Conservation (phyloP, 2,797 vertebrate species). For the Hoplostethus atlanticus region DNA sequence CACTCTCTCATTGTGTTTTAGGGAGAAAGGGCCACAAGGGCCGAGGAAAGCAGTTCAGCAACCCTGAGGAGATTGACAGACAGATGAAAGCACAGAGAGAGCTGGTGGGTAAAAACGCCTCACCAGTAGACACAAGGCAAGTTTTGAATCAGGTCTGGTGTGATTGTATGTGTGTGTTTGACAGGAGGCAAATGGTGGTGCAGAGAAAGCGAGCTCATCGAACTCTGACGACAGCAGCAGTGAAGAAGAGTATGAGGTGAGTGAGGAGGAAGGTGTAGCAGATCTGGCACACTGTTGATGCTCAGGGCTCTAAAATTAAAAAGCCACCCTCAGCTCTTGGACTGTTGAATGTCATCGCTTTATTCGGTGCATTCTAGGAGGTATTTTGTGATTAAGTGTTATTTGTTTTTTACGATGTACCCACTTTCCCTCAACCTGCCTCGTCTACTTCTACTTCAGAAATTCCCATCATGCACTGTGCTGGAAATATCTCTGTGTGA, state of each 20-base stretch:
- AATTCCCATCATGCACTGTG: no score
- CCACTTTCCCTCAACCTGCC: no score
- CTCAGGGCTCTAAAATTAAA: no score
- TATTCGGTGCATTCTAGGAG: no score
- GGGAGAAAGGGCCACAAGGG: constrained; percentile 88
- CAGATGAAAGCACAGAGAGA: constrained; percentile 86
- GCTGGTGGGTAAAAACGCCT: constrained; percentile 68
- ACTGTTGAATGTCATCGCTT: no score
- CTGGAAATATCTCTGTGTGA: no score
- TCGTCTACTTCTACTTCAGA: no score
- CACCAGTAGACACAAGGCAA: neutral
- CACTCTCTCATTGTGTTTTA: constrained; percentile 54
- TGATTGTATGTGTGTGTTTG: constrained; percentile 28
- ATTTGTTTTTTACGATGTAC: no score
- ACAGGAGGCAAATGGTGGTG: constrained; percentile 81
- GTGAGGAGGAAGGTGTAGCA: neutral
- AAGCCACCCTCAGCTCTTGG: no score
- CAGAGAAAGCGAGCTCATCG: constrained; percentile 70
- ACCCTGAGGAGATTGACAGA: constrained; percentile 87
- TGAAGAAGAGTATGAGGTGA: constrained; percentile 82
- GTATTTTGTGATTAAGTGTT: no score
- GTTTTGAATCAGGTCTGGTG: neutral
- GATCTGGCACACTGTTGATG: neutral
- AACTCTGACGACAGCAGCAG: constrained; percentile 88
- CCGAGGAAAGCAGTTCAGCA: constrained; percentile 88